Conservation (phyloP, 2,888 invertebrate genomes). For the Nesidiocoris tenuis region DNA sequence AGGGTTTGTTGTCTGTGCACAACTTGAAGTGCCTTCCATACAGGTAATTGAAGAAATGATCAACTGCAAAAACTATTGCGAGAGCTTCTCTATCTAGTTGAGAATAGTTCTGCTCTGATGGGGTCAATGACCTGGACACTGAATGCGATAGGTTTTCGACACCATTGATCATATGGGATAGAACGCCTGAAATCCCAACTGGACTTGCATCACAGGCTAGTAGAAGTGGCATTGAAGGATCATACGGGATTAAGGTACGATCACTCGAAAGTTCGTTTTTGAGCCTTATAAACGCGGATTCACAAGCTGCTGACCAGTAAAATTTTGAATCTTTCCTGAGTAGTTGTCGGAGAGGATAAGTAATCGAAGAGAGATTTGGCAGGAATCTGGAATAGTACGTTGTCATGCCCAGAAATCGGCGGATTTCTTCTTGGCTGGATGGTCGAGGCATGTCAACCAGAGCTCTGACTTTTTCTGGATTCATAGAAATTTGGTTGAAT, state of each 20-base stretch:
- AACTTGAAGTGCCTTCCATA: conserved; percentile 18
- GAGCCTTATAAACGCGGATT: conserved; percentile 47
- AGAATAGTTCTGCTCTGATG: conserved; percentile 14
- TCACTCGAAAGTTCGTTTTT: conserved; percentile 48
- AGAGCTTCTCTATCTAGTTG: conserved; percentile 14
- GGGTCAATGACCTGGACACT: conserved; percentile 49
- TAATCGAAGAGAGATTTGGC: conserved; percentile 8
- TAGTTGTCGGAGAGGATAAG: conserved; percentile 3
- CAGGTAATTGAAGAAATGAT: conserved; percentile 18
- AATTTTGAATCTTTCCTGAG: conserved; percentile 9
- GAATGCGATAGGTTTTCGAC: conserved; percentile 38
- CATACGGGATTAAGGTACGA: conserved; percentile 28
- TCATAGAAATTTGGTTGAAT: conserved; percentile 23
- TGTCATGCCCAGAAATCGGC: conserved; percentile 22
- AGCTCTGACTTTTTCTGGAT: conserved; percentile 17
- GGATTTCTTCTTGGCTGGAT: conserved; percentile 22
- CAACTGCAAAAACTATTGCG: conserved; percentile 30
- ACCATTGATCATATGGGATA: conserved; percentile 36
- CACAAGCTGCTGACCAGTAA: conserved; percentile 46
- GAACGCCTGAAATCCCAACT: conserved; percentile 38
- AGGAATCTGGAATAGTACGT: conserved; percentile 28
- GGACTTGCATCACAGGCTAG: conserved; percentile 46
- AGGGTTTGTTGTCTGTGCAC: conserved; percentile 41
- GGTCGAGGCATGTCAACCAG: conserved; percentile 40
- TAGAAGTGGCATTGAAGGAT: conserved; percentile 47